Percentiles rank a stretch among this genome's conserved stretches.
phyloP scores from a whole-genome alignment of 1,140 invertebrate genomes.

The Cherax quadricarinatus region DNA sequence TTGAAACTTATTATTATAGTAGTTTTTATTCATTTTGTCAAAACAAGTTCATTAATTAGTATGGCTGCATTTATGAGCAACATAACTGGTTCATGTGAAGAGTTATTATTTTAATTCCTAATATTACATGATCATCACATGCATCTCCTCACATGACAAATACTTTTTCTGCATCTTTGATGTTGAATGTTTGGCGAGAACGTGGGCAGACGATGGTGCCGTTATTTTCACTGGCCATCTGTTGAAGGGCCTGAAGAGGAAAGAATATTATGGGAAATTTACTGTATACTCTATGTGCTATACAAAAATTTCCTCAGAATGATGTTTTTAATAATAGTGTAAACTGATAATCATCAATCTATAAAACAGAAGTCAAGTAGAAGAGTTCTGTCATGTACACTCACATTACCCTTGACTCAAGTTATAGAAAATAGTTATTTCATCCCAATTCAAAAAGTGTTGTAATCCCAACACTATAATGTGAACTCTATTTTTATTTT shows the following conservation, averaged over 20 bases:
- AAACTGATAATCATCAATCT: too few relatives aligned
- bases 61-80: conserved; percentile 37
- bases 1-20: neutral
- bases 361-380: too few relatives aligned
- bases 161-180: conserved; percentile 61
- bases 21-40: neutral
- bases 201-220: conserved; percentile 64
- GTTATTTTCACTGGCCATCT: conserved; percentile 61
- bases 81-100: neutral
- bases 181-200: conserved; percentile 58
- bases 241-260: conserved; percentile 47
- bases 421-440: too few relatives aligned
- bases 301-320: too few relatives aligned
- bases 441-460: too few relatives aligned
- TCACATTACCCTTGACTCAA: too few relatives aligned
- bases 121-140: neutral
- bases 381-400: too few relatives aligned
- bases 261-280: neutral
- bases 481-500: too few relatives aligned
- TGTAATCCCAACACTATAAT: too few relatives aligned
- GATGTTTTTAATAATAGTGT: too few relatives aligned
- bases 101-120: neutral
- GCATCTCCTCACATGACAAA: conserved; percentile 53
- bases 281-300: too few relatives aligned
- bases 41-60: neutral